These are phyloP conservation scores for Tryphoninae sp. DNA, from an alignment of 2,888 invertebrate genomes.

Conservation along the genomic window DNA sequence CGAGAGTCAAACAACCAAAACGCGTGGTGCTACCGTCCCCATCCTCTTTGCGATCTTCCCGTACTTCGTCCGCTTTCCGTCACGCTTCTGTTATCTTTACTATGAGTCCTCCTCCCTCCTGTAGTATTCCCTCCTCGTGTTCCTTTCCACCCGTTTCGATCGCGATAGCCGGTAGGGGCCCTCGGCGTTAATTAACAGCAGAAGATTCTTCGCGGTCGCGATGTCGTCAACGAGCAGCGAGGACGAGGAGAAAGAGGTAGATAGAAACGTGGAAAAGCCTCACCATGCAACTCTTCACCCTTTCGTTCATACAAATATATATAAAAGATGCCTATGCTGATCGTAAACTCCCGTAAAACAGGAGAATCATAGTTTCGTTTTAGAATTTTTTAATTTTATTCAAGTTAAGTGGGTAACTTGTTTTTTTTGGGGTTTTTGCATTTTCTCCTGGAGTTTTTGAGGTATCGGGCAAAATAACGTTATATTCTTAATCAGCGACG, in stretches of 20 bases:
- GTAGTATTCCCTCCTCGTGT: constrained; percentile 24
- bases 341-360: too few relatives aligned
- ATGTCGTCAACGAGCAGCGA: constrained; percentile 31
- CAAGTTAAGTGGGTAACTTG: too few relatives aligned
- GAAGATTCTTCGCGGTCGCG: constrained; percentile 48
- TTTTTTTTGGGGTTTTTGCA: too few relatives aligned
- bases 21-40: not conserved
- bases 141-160: constrained; percentile 38
- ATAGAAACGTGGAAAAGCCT: constrained; percentile 48
- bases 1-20: constrained; percentile 33
- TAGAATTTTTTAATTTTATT: too few relatives aligned
- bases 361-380: too few relatives aligned
- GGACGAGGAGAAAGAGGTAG: not conserved
- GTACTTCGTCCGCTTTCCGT: constrained; percentile 60
- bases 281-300: not conserved
- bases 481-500: too few relatives aligned
- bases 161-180: constrained; percentile 46
- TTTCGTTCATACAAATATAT: not conserved
- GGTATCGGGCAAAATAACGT: too few relatives aligned
- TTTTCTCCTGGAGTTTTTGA: too few relatives aligned
- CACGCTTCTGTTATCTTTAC: constrained; percentile 76
- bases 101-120: constrained; percentile 58
- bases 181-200: constrained; percentile 57
- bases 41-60: constrained; percentile 18
- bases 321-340: too few relatives aligned